Percentiles rank a stretch among this genome's conserved stretches.
These are phyloP conservation scores for Camponotus pennsylvanicus DNA, from an alignment of 1,140 invertebrate genomes.

Conservation along the genomic window DNA sequence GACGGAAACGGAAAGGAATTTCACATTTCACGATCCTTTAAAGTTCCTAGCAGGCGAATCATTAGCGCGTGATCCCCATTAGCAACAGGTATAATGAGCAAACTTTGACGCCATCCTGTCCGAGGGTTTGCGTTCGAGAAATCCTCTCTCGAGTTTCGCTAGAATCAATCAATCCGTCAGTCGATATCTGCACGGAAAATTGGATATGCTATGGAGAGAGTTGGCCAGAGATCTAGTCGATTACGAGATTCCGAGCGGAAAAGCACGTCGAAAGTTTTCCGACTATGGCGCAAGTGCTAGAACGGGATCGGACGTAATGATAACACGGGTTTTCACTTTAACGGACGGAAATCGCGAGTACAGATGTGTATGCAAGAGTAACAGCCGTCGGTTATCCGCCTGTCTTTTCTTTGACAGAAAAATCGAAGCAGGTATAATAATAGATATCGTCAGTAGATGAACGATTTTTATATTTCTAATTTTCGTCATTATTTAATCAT, in stretches of 20 bases:
- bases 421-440: constrained; percentile 46
- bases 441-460: neutral
- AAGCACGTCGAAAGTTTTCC: constrained; percentile 47
- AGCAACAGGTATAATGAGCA: constrained; percentile 68
- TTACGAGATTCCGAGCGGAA: constrained; percentile 33
- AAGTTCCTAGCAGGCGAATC: constrained; percentile 51
- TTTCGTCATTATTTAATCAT: neutral
- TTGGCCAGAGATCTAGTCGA: constrained; percentile 16
- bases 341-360: constrained; percentile 31
- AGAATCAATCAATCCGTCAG: constrained; percentile 50
- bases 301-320: constrained; percentile 55
- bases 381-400: constrained; percentile 53
- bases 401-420: constrained; percentile 49
- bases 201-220: constrained; percentile 28
- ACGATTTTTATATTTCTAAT: constrained; percentile 28
- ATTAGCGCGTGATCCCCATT: constrained; percentile 63
- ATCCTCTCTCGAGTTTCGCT: constrained; percentile 32
- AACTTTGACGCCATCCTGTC: constrained; percentile 40
- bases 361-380: constrained; percentile 55
- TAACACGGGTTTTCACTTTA: constrained; percentile 65
- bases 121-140: constrained; percentile 45
- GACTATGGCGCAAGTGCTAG: neutral
- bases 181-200: constrained; percentile 59
- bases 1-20: constrained; percentile 40
- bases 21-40: constrained; percentile 45